Evolutionary conservation across 1,140 invertebrate species (phyloP), one percentile per base, ranked within the genome.

Genomic region (Apocrypta bakeri): DNA sequence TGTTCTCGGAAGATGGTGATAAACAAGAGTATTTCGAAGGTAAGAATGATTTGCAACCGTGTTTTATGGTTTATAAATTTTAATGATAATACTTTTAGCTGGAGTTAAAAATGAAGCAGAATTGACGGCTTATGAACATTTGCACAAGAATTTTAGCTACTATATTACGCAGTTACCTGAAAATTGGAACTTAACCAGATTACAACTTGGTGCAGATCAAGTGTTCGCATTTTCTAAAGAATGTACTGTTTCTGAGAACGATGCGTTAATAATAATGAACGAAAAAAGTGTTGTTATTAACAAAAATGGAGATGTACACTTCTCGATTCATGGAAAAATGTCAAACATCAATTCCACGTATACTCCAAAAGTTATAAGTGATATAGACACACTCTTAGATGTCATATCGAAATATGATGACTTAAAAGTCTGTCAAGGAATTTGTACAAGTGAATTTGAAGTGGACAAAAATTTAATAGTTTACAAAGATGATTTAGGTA

Each of bases 201-300:
- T 83, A 24, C 29, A 37, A 27, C 37, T 80, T n/a, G 64, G 21
- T 0, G 76, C 66, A 40, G 72, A 83, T 40, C 17, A 75, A 68
- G 71, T 83, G n/a, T 75, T 83, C 29, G 71, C 24, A 66, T 75
- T 83, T 76, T 83, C 82, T 9, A 83, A 83, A 76, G 82, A 83
- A 63, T 83, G 82, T 83, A 64, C 82, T 21, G 64, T 83, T 33
- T 27, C 33, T 61, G 82, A 83, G 17, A 75, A 79, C 6, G 1
- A 27, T 24, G 71, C 63, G 69, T 73, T 83, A 14, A 29, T 83
- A 0, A 29, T 83, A 31, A 68, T 83, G 64, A 74, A 79, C 40
- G 82, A 83, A 79, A 83, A 83, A 69, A 83, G 74, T 83, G 76
- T 83, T 75, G 82, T 83, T 40, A 25, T 83, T 7, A 61, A 80